These are phyloP conservation scores for Apamea crenata DNA, from an alignment of 2,888 invertebrate species.

Conservation along the genomic window DNA sequence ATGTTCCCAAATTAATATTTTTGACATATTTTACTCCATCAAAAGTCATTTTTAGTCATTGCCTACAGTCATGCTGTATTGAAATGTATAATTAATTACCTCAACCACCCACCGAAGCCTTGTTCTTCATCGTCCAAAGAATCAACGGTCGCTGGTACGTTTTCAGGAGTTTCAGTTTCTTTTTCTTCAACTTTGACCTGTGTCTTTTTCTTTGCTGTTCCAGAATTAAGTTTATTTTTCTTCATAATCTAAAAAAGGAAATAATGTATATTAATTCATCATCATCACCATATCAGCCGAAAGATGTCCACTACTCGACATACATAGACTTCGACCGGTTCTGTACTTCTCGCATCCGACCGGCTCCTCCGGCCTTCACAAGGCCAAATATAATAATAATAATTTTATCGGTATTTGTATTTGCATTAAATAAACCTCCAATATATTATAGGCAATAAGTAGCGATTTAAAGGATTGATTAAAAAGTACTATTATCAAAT, in stretches of 20 bases:
- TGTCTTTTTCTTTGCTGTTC: conserved; percentile 71
- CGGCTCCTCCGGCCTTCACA: too few relatives aligned
- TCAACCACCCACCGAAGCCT: conserved; percentile 87
- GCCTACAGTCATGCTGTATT: neutral
- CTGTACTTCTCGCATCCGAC: too few relatives aligned
- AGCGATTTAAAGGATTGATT: neutral
- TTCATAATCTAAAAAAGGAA: conserved; percentile 79
- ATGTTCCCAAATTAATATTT: neutral
- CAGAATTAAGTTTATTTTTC: conserved; percentile 78
- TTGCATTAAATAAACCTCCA: neutral
- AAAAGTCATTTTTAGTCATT: neutral
- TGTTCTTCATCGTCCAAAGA: conserved; percentile 85
- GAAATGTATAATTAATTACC: conserved; percentile 69
- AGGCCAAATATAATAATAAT: too few relatives aligned
- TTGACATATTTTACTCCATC: neutral
- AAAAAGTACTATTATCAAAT: neutral
- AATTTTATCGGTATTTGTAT: neutral
- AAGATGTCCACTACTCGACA: too few relatives aligned
- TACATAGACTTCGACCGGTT: too few relatives aligned
- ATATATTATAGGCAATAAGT: neutral
- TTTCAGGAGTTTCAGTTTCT: conserved; percentile 65
- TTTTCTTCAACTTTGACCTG: conserved; percentile 69
- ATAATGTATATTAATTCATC: neutral
- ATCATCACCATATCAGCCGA: too few relatives aligned
- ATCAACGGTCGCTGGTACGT: conserved; percentile 65